Conservation (phyloP, 92 coral and sea anemone species). For the Phenganax subtilis region DNA sequence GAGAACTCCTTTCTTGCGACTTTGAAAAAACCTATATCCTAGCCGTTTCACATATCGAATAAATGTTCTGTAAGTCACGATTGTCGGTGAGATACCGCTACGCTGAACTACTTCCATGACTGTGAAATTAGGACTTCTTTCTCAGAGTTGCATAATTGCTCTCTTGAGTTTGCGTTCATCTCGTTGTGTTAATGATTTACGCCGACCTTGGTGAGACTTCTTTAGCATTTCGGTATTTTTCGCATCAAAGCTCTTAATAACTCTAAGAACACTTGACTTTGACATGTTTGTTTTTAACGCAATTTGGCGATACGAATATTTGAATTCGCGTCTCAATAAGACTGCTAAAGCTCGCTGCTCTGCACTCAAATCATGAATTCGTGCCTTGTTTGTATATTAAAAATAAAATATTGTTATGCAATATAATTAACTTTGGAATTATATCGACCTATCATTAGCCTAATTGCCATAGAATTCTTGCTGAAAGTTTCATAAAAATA, state of each 20-base stretch:
- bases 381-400: too few species aligned
- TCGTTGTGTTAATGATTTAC: slow-evolving; percentile 2
- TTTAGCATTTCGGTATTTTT: background rate
- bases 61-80: slow-evolving; percentile 15
- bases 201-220: slow-evolving; percentile 2
- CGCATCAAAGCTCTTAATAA: background rate
- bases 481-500: too few species aligned
- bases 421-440: too few species aligned
- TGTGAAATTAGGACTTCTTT: slow-evolving; percentile 17
- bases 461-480: too few species aligned
- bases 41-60: background rate
- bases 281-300: background rate
- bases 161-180: background rate
- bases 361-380: too few species aligned
- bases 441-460: too few species aligned
- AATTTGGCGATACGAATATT: background rate
- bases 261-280: background rate
- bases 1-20: slow-evolving; percentile 51
- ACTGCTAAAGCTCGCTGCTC: too few species aligned
- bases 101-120: slow-evolving; percentile 22
- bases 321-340: too few species aligned
- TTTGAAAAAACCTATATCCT: slow-evolving; percentile 40
- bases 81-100: slow-evolving; percentile 20
- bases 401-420: too few species aligned
- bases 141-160: slow-evolving; percentile 13